Conservation (phyloP, 1,140 invertebrate species). For the Zophobas atratus region DNA sequence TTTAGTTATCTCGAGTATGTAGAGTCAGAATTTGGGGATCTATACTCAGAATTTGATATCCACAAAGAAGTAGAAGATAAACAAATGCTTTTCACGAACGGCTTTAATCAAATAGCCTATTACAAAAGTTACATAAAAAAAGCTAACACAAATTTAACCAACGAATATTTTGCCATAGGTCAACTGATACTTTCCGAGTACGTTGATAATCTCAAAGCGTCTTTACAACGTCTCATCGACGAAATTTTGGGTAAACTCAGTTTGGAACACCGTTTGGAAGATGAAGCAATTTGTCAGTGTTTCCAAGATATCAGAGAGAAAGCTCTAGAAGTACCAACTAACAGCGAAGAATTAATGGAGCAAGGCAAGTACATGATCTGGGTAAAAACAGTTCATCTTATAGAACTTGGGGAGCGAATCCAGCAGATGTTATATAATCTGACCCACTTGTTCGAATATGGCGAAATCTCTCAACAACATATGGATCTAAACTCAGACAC, state of each 20-base stretch:
- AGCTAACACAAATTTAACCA: slow-evolving; percentile 73
- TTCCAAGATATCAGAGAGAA: slow-evolving; percentile 75
- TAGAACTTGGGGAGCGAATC: slow-evolving; percentile 74
- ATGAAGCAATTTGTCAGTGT: slow-evolving; percentile 75
- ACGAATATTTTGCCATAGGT: slow-evolving; percentile 76
- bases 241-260: slow-evolving; percentile 70
- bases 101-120: slow-evolving; percentile 73
- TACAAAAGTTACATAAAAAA: slow-evolving; percentile 74
- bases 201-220: slow-evolving; percentile 68
- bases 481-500: slow-evolving; percentile 78
- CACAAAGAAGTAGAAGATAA: neutral
- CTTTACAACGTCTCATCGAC: slow-evolving; percentile 68
- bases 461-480: slow-evolving; percentile 76
- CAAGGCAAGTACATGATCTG: slow-evolving; percentile 68
- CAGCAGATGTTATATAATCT: slow-evolving; percentile 75
- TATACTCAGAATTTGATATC: neutral
- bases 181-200: slow-evolving; percentile 70
- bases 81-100: slow-evolving; percentile 71
- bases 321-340: slow-evolving; percentile 76
- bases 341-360: slow-evolving; percentile 82
- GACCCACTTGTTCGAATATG: slow-evolving; percentile 79
- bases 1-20: slow-evolving; percentile 10
- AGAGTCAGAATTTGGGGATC: slow-evolving; percentile 28
- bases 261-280: slow-evolving; percentile 65
- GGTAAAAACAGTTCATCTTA: slow-evolving; percentile 59